These are phyloP conservation scores for Pedetes capensis DNA, from an alignment of 2,113 vertebrate genomes.

Conservation along the genomic window DNA sequence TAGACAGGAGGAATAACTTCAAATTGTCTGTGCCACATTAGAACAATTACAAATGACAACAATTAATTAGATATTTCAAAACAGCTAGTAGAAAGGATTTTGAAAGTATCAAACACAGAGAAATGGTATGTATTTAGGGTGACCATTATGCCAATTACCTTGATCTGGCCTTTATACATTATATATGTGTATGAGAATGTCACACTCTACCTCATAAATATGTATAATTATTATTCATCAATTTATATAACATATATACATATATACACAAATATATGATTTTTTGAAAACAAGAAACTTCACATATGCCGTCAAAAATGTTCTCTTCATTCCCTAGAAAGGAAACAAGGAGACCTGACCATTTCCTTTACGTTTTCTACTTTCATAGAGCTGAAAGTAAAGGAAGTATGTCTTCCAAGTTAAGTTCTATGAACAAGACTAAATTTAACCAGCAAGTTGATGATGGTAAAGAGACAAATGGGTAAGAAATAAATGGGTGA, in stretches of 20 bases:
- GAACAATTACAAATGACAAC: too few species aligned
- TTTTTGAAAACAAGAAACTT: neutral
- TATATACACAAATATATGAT: neutral
- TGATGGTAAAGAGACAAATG: neutral
- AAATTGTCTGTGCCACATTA: neutral
- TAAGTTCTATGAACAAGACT: neutral
- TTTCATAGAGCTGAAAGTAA: neutral
- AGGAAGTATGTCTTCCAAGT: neutral
- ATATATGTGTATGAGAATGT: neutral
- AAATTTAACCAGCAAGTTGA: conserved; percentile 20
- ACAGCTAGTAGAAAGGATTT: neutral
- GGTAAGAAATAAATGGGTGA: neutral
- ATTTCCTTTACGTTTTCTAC: neutral
- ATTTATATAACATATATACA: too few species aligned
- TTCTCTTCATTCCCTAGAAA: neutral
- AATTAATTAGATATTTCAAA: neutral
- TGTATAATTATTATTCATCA: neutral
- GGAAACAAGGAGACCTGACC: neutral
- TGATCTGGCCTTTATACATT: neutral
- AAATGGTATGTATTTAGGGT: neutral
- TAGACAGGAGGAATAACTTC: neutral
- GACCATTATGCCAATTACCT: neutral
- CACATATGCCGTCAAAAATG: neutral
- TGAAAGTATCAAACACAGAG: neutral
- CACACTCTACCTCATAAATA: neutral